A percentile compares a stretch with the other conserved stretches of the same genome.
These are phyloP conservation scores for Crepidodera aurea DNA, from an alignment of 2,888 invertebrate genomes.

Conservation along the genomic window DNA sequence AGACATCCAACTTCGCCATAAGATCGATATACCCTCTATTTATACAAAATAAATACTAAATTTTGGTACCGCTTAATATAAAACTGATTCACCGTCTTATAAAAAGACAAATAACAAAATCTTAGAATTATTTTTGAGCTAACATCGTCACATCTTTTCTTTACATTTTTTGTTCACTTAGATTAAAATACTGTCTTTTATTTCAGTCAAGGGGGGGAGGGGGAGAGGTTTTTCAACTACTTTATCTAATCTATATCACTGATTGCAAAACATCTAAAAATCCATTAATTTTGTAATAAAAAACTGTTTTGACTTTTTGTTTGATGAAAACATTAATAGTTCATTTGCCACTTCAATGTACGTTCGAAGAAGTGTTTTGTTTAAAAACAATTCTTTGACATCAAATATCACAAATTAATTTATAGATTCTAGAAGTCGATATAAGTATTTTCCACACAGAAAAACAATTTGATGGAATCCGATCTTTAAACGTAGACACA, in stretches of 20 bases:
- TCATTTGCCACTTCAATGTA: background rate
- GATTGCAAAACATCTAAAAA: conserved; percentile 7
- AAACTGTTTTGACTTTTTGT: background rate
- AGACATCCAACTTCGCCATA: too few relatives aligned
- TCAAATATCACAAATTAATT: background rate
- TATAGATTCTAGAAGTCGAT: too few relatives aligned
- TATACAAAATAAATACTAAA: too few relatives aligned
- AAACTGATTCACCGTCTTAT: conserved; percentile 11
- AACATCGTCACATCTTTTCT: background rate
- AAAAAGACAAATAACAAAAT: background rate
- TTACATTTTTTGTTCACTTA: background rate
- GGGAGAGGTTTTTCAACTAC: background rate
- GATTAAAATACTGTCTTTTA: background rate
- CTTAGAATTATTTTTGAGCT: background rate
- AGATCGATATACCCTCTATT: too few relatives aligned
- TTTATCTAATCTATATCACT: conserved; percentile 6
- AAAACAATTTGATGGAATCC: too few relatives aligned
- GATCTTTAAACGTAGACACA: too few relatives aligned
- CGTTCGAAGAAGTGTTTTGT: background rate
- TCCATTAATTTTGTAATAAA: background rate
- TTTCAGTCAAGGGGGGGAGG: background rate
- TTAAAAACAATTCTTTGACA: conserved; percentile 5
- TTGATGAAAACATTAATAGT: background rate
- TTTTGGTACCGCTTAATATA: too few relatives aligned
- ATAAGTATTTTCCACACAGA: too few relatives aligned